Percentiles rank a stretch among this genome's conserved stretches.
Conservation (phyloP, 2,113 vertebrate genomes). For the Notiomystis cincta region DNA sequence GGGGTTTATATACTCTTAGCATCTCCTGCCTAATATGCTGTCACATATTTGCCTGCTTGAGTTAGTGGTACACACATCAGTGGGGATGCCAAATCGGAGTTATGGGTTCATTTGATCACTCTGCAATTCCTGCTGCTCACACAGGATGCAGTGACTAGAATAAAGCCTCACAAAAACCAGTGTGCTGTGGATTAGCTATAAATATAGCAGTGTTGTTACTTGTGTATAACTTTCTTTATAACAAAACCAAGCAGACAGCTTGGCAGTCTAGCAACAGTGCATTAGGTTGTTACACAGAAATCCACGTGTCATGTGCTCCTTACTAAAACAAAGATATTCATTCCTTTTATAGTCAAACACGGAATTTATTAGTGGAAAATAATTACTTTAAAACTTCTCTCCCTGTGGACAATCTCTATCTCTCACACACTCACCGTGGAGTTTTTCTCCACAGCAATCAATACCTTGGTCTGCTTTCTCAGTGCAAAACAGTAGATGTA, state of each 20-base stretch:
- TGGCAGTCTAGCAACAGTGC: neutral
- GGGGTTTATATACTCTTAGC: neutral
- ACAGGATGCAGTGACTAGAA: neutral
- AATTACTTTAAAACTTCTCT: neutral
- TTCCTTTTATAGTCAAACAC: neutral
- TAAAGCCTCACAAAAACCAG: neutral
- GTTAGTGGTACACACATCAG: neutral
- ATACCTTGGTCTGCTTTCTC: neutral
- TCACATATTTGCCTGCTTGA: neutral
- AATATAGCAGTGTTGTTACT: neutral
- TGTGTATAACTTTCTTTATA: neutral
- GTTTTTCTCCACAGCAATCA: neutral
- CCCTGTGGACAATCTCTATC: neutral
- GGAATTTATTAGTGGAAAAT: neutral
- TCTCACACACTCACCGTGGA: neutral
- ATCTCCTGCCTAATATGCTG: neutral
- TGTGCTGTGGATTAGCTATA: neutral
- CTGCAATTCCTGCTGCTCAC: neutral
- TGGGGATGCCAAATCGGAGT: neutral
- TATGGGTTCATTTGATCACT: neutral
- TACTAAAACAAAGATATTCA: neutral
- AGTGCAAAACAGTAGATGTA: neutral
- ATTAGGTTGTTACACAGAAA: neutral
- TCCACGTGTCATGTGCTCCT: neutral
- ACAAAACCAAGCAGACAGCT: neutral